Evolutionary conservation across 2,113 vertebrate species (phyloP).

Genomic region (Astur gentilis): DNA sequence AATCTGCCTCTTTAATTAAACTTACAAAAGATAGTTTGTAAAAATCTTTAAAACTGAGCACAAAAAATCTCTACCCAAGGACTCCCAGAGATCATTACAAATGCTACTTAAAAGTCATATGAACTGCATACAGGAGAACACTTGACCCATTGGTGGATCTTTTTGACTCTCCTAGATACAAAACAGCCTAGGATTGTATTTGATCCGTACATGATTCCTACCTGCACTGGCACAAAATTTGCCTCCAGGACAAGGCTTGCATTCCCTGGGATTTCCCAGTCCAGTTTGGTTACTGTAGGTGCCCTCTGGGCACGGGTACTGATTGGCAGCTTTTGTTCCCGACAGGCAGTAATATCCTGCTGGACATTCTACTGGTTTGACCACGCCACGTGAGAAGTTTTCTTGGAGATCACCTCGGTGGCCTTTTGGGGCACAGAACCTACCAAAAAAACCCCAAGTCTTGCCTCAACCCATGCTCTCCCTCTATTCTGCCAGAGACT

Average conservation of each 20-base stretch:
- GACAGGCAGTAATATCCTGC: slow-evolving; percentile 82
- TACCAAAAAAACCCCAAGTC: neutral
- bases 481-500: neutral
- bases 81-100: neutral
- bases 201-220: neutral
- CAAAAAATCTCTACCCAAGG: too few species aligned
- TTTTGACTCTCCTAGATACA: neutral
- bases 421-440: slow-evolving; percentile 60
- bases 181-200: neutral
- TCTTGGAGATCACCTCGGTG: neutral
- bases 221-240: slow-evolving; percentile 84
- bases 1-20: neutral
- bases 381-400: neutral
- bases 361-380: slow-evolving; percentile 71
- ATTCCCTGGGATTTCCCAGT: slow-evolving; percentile 65
- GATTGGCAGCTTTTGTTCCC: slow-evolving; percentile 65
- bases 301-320: slow-evolving; percentile 64
- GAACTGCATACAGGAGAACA: neutral
- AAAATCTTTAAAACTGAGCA: neutral
- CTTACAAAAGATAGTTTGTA: neutral
- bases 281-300: slow-evolving; percentile 72
- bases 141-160: too few species aligned
- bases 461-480: neutral
- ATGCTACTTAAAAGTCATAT: fast-evolving
- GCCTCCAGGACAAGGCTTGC: slow-evolving; percentile 83